These are phyloP conservation scores for Aselliscus stoliczkanus DNA, from an alignment of 2,797 vertebrate species.

Conservation along the genomic window DNA sequence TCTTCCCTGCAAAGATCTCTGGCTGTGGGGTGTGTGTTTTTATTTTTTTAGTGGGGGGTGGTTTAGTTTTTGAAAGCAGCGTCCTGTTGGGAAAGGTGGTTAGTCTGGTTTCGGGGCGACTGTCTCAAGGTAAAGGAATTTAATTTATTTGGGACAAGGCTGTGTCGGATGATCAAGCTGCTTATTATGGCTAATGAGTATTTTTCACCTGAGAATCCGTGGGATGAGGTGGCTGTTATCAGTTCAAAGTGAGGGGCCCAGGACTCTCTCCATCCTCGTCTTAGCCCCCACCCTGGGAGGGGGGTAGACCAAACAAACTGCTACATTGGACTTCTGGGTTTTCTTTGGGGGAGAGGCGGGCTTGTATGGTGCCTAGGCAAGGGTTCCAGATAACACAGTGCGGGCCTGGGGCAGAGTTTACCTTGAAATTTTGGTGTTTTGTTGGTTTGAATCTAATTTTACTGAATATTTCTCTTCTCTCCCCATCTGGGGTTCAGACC, in stretches of 20 bases:
- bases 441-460: not conserved
- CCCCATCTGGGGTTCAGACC: not conserved
- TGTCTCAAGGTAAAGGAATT: constrained; percentile 88
- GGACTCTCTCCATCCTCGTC: constrained; percentile 41
- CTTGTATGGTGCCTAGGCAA: not conserved
- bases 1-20: constrained; percentile 59
- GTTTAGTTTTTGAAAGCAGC: constrained; percentile 76
- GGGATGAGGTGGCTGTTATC: constrained; percentile 82
- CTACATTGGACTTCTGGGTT: not conserved
- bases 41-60: constrained; percentile 76
- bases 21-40: constrained; percentile 71
- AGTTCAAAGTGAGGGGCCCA: constrained; percentile 73
- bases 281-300: not conserved
- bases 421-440: not conserved
- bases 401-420: not conserved
- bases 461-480: not conserved
- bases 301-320: not conserved
- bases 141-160: constrained; percentile 88
- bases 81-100: constrained; percentile 82
- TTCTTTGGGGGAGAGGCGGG: not conserved
- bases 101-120: constrained; percentile 82
- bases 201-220: constrained; percentile 79
- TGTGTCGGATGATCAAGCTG: constrained; percentile 83
- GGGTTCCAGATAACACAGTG: not conserved
- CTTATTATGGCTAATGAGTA: constrained; percentile 86